Percentiles rank a stretch among this genome's conserved stretches.
Conservation (phyloP, 2,113 vertebrate species). For the Forbesichthys papilliferus region DNA sequence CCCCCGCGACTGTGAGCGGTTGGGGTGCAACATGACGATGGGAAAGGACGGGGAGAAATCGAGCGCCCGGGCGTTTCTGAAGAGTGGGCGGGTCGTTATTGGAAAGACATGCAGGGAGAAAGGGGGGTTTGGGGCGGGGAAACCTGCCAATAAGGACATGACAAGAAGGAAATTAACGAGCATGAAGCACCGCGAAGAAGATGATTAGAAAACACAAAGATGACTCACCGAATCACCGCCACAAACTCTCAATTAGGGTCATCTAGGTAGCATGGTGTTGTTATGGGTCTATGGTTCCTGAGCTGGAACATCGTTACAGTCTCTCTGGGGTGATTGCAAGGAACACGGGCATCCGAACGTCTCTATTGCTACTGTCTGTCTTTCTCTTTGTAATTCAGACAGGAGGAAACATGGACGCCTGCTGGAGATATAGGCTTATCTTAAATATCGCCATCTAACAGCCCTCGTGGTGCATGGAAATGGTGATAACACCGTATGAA, state of each 20-base stretch:
- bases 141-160: constrained; percentile 17
- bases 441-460: no score
- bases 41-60: background rate
- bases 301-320: constrained; percentile 54
- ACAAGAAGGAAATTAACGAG: constrained; percentile 28
- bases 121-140: constrained; percentile 46
- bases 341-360: constrained; percentile 10
- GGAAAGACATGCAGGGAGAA: background rate
- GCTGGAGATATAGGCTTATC: no score
- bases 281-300: constrained; percentile 45
- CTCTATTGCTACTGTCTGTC: background rate
- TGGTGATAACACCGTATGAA: no score
- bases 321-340: constrained; percentile 39
- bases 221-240: constrained; percentile 34
- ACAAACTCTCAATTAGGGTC: constrained; percentile 62
- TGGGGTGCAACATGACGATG: constrained; percentile 43
- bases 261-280: constrained; percentile 38
- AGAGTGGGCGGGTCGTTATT: background rate
- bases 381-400: background rate
- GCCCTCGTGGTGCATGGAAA: no score
- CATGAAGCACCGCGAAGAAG: constrained; percentile 33
- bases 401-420: no score
- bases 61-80: background rate
- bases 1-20: constrained; percentile 60
- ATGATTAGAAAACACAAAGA: constrained; percentile 40